Conservation (phyloP, 2,888 invertebrate genomes). For the Blomia tropicalis region DNA sequence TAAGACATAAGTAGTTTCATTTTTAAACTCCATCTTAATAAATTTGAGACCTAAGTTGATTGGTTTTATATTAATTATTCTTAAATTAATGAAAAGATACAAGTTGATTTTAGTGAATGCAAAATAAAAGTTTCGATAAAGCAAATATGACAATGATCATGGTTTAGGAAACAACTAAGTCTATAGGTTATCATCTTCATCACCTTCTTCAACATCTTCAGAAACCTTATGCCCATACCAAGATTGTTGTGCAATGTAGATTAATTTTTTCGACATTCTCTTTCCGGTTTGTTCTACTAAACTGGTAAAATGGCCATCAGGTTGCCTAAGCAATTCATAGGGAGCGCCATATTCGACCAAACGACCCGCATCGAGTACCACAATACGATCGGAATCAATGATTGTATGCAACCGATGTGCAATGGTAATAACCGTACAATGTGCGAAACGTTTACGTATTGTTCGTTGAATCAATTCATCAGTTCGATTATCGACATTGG, state of each 20-base stretch:
- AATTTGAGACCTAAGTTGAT: too few species aligned
- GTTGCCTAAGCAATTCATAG: conserved; percentile 2
- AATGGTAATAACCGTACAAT: conserved; percentile 64
- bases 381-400: conserved; percentile 73
- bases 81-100: too few species aligned
- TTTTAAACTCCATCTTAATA: too few species aligned
- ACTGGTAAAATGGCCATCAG: conserved; percentile 12
- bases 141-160: too few species aligned
- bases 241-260: background rate
- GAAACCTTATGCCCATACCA: background rate
- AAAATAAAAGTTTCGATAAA: too few species aligned
- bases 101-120: too few species aligned
- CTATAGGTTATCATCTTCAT: background rate
- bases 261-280: background rate
- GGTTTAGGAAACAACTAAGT: background rate
- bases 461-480: conserved; percentile 61
- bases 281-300: conserved; percentile 17
- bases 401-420: conserved; percentile 77
- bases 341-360: conserved; percentile 13
- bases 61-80: too few species aligned
- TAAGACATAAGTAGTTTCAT: too few species aligned
- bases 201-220: background rate
- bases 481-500: conserved; percentile 59
- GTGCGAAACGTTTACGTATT: conserved; percentile 56
- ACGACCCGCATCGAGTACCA: conserved; percentile 41